Evolutionary conservation across 1,140 invertebrate species (phyloP).

Genomic region (Musca vetustissima): DNA sequence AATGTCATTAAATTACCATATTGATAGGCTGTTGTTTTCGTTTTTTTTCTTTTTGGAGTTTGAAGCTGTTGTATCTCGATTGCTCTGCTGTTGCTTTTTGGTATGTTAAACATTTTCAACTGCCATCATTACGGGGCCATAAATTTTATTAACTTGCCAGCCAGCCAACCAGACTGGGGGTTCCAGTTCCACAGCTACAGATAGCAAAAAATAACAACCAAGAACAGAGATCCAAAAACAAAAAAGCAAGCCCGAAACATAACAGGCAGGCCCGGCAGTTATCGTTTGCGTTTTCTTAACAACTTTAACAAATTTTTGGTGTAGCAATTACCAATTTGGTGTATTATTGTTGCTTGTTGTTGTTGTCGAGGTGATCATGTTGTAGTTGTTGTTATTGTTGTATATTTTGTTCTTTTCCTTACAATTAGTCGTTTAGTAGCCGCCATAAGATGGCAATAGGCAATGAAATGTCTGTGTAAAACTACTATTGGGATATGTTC

Average conservation of each 20-base stretch:
- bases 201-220: too few species aligned
- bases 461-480: constrained; percentile 23
- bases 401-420: background rate
- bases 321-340: constrained; percentile 15
- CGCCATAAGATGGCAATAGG: constrained; percentile 11
- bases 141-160: constrained; percentile 10
- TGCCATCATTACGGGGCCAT: constrained; percentile 14
- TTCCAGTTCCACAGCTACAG: too few species aligned
- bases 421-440: constrained; percentile 12
- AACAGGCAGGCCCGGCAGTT: constrained; percentile 4
- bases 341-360: background rate
- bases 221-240: too few species aligned
- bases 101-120: constrained; percentile 20
- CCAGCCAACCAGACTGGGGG: too few species aligned
- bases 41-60: too few species aligned
- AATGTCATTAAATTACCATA: too few species aligned
- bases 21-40: too few species aligned
- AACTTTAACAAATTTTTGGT: constrained; percentile 22
- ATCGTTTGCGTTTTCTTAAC: constrained; percentile 10
- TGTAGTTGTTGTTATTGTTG: constrained; percentile 4
- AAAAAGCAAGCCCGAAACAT: background rate
- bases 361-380: background rate
- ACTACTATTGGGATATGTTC: constrained; percentile 11
- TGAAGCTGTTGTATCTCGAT: too few species aligned
- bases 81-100: too few species aligned